Evolutionary conservation across 37 sponge, comb jelly and placozoan genomes (phyloP).

Genomic region (Crambe crambe): DNA sequence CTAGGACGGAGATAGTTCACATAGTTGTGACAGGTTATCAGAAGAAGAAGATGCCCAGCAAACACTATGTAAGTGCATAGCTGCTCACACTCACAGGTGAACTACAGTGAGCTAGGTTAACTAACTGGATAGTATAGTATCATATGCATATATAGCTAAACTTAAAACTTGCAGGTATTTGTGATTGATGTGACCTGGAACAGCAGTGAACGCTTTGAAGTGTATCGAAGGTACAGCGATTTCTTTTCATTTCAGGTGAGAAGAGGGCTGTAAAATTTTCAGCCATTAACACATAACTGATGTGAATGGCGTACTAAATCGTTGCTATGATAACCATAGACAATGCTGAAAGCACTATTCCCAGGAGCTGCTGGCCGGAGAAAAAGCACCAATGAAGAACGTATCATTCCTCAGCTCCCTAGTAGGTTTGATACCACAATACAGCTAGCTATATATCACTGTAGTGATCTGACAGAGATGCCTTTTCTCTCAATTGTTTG

Average conservation of each 20-base stretch:
- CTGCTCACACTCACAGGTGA: background rate
- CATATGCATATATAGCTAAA: too few relatives aligned
- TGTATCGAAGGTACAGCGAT: conserved; percentile 82
- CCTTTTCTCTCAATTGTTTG: too few relatives aligned
- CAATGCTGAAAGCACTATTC: conserved; percentile 54
- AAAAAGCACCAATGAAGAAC: background rate
- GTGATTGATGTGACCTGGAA: conserved; percentile 79
- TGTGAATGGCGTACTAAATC: background rate
- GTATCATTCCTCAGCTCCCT: conserved; percentile 48
- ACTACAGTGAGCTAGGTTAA: background rate
- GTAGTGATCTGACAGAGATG: too few relatives aligned
- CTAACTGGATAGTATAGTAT: too few relatives aligned
- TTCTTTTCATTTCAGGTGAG: conserved; percentile 82
- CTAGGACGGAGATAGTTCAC: conserved; percentile 34
- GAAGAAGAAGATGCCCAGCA: conserved; percentile 73
- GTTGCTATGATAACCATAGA: conserved; percentile 15
- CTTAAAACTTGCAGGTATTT: conserved; percentile 56
- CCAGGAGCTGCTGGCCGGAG: conserved; percentile 57
- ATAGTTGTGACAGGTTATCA: conserved; percentile 74
- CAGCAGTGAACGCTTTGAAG: conserved; percentile 59
- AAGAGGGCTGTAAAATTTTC: background rate
- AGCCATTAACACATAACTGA: background rate
- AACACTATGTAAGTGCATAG: conserved; percentile 64
- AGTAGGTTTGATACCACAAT: conserved; percentile 36
- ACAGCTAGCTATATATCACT: too few relatives aligned